Evolutionary conservation across 53 echinoderm and acorn worm species (phyloP).

Genomic region (Antedon mediterranea): DNA sequence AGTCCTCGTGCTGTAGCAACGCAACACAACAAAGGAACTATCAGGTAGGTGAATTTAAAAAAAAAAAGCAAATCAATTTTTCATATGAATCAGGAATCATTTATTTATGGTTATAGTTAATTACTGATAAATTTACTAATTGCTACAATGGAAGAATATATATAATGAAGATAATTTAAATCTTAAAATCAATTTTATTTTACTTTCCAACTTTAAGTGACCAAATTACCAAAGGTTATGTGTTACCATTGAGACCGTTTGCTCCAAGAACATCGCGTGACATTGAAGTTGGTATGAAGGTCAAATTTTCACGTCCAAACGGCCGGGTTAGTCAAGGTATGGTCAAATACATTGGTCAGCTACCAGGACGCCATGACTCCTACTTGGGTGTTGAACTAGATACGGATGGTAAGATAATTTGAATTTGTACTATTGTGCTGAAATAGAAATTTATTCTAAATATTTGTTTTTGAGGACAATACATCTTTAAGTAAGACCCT

Average conservation of each 20-base stretch:
- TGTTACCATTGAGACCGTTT: background rate
- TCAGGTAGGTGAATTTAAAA: background rate
- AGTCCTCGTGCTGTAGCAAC: background rate
- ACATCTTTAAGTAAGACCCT: too few species aligned
- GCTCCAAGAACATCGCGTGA: background rate
- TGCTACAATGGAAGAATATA: too few species aligned
- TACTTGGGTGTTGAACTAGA: slow-evolving; percentile 5
- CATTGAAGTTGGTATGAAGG: background rate
- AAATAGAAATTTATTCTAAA: background rate
- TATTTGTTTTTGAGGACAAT: background rate
- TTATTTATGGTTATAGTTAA: too few species aligned
- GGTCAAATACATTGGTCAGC: slow-evolving; percentile 2
- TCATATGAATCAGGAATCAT: too few species aligned
- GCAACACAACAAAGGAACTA: slow-evolving; percentile 2
- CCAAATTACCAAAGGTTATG: background rate
- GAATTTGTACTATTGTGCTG: background rate
- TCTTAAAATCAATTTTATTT: too few species aligned
- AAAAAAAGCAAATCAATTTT: too few species aligned
- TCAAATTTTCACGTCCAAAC: slow-evolving; percentile 3
- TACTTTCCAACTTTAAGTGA: background rate
- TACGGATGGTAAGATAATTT: background rate
- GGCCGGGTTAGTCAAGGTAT: slow-evolving; percentile 3
- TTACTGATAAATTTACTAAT: too few species aligned
- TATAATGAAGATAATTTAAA: too few species aligned
- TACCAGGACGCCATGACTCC: slow-evolving; percentile 4